Evolutionary conservation across 2,797 vertebrate species (phyloP).

Genomic region (Malurus leucopterus): DNA sequence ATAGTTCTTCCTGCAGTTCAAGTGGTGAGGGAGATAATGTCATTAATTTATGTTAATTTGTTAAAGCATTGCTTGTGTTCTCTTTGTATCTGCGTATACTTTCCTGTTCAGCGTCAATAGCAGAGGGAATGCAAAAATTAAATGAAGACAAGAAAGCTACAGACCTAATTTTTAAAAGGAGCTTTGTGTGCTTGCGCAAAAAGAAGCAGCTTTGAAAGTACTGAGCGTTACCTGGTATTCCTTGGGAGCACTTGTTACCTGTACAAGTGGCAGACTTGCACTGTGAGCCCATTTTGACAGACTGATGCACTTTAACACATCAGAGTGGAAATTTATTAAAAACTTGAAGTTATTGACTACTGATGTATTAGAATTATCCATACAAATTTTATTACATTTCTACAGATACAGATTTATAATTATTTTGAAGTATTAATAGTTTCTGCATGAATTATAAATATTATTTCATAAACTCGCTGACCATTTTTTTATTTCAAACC

Average conservation of each 20-base stretch:
- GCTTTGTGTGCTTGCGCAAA: neutral
- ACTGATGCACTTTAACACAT: neutral
- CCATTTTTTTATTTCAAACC: neutral
- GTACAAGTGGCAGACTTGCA: neutral
- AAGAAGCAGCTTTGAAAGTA: neutral
- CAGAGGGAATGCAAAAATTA: neutral
- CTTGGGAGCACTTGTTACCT: neutral
- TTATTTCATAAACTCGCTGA: neutral
- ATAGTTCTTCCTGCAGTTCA: neutral
- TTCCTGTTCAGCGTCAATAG: neutral
- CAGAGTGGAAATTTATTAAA: neutral
- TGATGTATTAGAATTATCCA: neutral
- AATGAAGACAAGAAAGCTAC: neutral
- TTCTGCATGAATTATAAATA: neutral
- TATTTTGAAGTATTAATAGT: neutral
- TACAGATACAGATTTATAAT: neutral
- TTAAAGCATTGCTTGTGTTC: neutral
- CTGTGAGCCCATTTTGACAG: neutral
- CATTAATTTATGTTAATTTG: neutral
- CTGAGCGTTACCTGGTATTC: neutral
- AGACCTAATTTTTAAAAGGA: neutral
- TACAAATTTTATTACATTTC: neutral
- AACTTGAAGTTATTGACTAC: neutral
- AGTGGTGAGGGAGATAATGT: neutral
- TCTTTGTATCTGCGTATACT: neutral